Percentiles rank a stretch among this genome's conserved stretches.
These are phyloP conservation scores for Orius insidiosus DNA, from an alignment of 1,140 invertebrate genomes.

Conservation along the genomic window DNA sequence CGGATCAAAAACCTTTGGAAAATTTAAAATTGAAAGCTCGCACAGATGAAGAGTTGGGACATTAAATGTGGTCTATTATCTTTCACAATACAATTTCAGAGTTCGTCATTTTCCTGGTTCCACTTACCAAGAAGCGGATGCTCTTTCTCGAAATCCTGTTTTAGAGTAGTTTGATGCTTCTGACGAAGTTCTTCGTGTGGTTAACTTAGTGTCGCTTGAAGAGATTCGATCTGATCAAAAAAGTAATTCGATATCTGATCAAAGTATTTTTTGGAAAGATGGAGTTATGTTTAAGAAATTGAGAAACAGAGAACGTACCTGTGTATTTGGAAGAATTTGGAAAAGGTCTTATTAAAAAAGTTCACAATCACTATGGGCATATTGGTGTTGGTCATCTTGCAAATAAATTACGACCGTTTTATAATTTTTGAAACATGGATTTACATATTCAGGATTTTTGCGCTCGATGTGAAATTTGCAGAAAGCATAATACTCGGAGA, in stretches of 20 bases:
- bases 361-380: too few species aligned
- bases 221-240: too few species aligned
- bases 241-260: too few species aligned
- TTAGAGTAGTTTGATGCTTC: conserved; percentile 18
- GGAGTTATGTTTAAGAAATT: conserved; percentile 1
- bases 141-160: conserved; percentile 19
- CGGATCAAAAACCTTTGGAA: conserved; percentile 27
- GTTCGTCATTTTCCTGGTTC: conserved; percentile 19
- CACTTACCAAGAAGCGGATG: conserved; percentile 19
- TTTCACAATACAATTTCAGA: conserved; percentile 23
- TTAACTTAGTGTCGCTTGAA: too few species aligned
- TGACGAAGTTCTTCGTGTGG: conserved; percentile 17
- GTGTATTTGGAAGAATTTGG: too few species aligned
- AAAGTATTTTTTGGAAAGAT: conserved; percentile 5
- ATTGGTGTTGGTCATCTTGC: too few species aligned
- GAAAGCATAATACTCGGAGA: too few species aligned
- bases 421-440: too few species aligned
- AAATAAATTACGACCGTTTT: too few species aligned
- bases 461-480: too few species aligned
- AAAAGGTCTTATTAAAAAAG: too few species aligned
- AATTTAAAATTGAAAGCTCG: conserved; percentile 25
- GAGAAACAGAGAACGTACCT: conserved; percentile 20
- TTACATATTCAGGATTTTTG: too few species aligned
- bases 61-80: conserved; percentile 25
- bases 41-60: conserved; percentile 23